phyloP scores from a whole-genome alignment of 1,140 invertebrate species.

The Pseudoatta argentina region DNA sequence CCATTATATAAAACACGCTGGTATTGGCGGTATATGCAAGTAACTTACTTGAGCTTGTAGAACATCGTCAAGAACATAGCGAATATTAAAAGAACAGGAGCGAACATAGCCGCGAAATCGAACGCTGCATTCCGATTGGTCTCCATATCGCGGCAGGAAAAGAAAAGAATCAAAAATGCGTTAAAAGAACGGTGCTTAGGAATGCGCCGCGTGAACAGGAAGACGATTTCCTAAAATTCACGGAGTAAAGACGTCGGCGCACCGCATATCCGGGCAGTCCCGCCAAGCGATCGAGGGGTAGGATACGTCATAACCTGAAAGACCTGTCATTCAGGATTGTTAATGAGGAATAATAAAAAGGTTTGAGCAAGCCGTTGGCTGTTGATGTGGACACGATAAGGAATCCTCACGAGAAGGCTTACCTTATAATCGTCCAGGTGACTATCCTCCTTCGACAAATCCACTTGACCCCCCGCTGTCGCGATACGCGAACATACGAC shows the following conservation, averaged over 20 bases:
- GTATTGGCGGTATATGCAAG: background rate
- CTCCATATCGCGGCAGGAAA: slow-evolving; percentile 71
- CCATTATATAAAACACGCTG: background rate
- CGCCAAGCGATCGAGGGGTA: slow-evolving; percentile 58
- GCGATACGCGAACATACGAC: too few species aligned
- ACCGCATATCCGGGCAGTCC: slow-evolving; percentile 72
- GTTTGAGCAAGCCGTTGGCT: too few species aligned
- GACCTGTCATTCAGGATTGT: background rate
- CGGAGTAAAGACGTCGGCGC: background rate
- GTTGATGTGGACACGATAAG: too few species aligned
- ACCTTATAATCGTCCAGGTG: too few species aligned
- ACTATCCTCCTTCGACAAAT: too few species aligned
- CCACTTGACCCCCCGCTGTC: too few species aligned
- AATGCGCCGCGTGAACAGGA: background rate
- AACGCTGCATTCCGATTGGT: slow-evolving; percentile 71
- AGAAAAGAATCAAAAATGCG: background rate
- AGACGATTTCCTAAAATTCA: background rate
- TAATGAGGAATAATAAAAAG: too few species aligned
- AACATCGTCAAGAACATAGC: slow-evolving; percentile 73
- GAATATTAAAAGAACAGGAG: slow-evolving; percentile 65
- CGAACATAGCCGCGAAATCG: slow-evolving; percentile 73
- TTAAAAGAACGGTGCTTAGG: background rate
- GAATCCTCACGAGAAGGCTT: too few species aligned
- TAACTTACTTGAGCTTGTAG: slow-evolving; percentile 78
- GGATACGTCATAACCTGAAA: slow-evolving; percentile 67